Evolutionary conservation across 1,140 invertebrate genomes (phyloP).

Genomic region (Aphelinus atriplicis): DNA sequence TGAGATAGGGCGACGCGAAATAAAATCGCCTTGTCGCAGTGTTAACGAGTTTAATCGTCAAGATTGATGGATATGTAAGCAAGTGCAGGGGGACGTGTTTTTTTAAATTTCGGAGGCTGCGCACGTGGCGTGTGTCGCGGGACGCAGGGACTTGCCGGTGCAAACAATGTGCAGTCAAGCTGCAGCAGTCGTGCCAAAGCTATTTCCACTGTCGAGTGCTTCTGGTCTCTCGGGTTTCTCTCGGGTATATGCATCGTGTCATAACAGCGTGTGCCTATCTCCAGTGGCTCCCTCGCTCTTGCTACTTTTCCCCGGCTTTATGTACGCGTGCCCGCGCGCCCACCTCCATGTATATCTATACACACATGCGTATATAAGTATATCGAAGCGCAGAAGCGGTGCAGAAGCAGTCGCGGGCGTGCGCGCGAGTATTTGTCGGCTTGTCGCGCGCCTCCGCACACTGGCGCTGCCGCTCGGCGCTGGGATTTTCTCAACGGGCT

Average conservation of each 20-base stretch:
- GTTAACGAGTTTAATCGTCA: too few species aligned
- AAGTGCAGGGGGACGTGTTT: too few species aligned
- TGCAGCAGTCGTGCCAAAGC: slow-evolving; percentile 21
- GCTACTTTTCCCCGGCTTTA: not conserved
- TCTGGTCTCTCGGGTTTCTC: slow-evolving; percentile 14
- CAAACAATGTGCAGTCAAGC: slow-evolving; percentile 10
- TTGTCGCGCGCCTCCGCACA: not conserved
- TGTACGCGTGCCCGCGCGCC: not conserved
- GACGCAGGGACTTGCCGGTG: not conserved
- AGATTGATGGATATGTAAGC: too few species aligned
- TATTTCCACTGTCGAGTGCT: slow-evolving; percentile 10
- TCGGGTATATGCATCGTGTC: not conserved
- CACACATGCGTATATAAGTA: not conserved
- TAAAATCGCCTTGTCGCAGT: too few species aligned
- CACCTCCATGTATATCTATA: not conserved
- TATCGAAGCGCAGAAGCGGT: not conserved
- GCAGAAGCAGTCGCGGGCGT: not conserved
- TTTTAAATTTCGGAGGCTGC: too few species aligned
- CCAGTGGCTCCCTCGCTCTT: not conserved
- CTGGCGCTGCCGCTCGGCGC: too few species aligned
- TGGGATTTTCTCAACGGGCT: not conserved
- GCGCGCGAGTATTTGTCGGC: not conserved
- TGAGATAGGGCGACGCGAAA: too few species aligned
- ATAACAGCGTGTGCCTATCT: not conserved
- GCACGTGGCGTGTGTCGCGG: too few species aligned